phyloP scores from a whole-genome alignment of 2,888 invertebrate species.

The Horisme vitalbata region DNA sequence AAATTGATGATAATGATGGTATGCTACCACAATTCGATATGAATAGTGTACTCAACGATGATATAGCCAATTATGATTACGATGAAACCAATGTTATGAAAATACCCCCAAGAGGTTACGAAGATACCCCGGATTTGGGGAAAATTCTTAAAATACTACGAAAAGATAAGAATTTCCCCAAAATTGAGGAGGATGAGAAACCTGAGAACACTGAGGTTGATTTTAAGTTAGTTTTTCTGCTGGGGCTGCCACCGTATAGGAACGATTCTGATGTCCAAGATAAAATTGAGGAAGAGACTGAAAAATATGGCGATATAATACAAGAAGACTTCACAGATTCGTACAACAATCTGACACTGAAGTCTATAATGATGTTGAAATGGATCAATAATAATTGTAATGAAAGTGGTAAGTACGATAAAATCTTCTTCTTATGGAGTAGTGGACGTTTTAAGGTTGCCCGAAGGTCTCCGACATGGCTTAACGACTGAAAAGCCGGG shows the following conservation, averaged over 20 bases:
- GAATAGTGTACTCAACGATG: slow-evolving; percentile 64
- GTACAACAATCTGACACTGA: slow-evolving; percentile 93
- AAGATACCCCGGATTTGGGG: slow-evolving; percentile 53
- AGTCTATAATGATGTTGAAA: slow-evolving; percentile 92
- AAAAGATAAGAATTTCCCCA: slow-evolving; percentile 48
- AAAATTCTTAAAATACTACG: slow-evolving; percentile 54
- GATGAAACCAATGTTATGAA: slow-evolving; percentile 72
- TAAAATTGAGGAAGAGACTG: slow-evolving; percentile 85
- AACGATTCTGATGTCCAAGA: slow-evolving; percentile 83
- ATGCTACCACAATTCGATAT: slow-evolving; percentile 71
- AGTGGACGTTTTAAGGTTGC: no score
- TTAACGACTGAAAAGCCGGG: no score
- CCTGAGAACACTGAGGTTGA: slow-evolving; percentile 46
- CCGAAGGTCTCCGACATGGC: no score
- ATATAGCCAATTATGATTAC: slow-evolving; percentile 53
- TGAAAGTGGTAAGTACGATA: slow-evolving; percentile 66
- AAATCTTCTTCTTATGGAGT: no score
- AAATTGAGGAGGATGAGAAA: slow-evolving; percentile 35
- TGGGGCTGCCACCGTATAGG: slow-evolving; percentile 85
- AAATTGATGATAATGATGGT: slow-evolving; percentile 56
- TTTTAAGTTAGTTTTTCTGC: slow-evolving; percentile 72
- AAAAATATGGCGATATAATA: slow-evolving; percentile 88
- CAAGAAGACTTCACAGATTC: slow-evolving; percentile 93
- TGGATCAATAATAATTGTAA: slow-evolving; percentile 89
- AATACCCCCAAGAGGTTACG: slow-evolving; percentile 69